These are phyloP conservation scores for Amphimallon solstitiale DNA, from an alignment of 2,888 invertebrate genomes.

Conservation along the genomic window DNA sequence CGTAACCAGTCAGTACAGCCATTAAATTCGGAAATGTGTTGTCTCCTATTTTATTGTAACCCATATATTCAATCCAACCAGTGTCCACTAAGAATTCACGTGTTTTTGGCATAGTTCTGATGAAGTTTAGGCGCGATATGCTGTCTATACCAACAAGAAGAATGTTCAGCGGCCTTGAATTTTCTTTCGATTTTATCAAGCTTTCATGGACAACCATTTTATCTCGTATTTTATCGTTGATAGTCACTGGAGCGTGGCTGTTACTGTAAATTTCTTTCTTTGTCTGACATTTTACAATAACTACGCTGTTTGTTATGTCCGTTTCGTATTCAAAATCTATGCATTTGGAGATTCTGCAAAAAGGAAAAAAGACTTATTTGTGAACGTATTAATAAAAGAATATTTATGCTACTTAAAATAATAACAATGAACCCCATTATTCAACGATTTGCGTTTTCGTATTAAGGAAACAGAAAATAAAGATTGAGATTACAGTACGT, in stretches of 20 bases:
- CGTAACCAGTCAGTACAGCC: constrained; percentile 77
- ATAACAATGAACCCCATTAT: no score
- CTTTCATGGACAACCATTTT: constrained; percentile 47
- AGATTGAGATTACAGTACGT: no score
- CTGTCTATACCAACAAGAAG: constrained; percentile 87
- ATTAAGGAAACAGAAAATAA: no score
- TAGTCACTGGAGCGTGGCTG: constrained; percentile 67
- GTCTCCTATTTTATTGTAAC: constrained; percentile 77
- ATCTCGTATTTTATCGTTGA: constrained; percentile 65
- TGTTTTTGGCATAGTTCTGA: constrained; percentile 80
- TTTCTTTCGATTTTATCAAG: constrained; percentile 20
- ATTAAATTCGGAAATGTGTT: constrained; percentile 92
- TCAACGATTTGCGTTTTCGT: no score
- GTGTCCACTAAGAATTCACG: constrained; percentile 71
- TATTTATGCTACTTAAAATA: no score
- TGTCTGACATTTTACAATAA: constrained; percentile 65
- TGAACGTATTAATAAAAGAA: no score
- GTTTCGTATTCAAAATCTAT: constrained; percentile 60
- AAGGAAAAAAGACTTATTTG: no score
- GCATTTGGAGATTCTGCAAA: constrained; percentile 64
- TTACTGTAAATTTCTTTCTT: constrained; percentile 64
- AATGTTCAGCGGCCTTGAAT: constrained; percentile 66
- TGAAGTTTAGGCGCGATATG: constrained; percentile 81
- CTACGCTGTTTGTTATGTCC: constrained; percentile 62
- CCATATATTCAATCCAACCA: constrained; percentile 56